Evolutionary conservation across 2,888 invertebrate genomes (phyloP), one percentile per base, ranked within the genome.

Genomic region (Stratiomys singularior): DNA sequence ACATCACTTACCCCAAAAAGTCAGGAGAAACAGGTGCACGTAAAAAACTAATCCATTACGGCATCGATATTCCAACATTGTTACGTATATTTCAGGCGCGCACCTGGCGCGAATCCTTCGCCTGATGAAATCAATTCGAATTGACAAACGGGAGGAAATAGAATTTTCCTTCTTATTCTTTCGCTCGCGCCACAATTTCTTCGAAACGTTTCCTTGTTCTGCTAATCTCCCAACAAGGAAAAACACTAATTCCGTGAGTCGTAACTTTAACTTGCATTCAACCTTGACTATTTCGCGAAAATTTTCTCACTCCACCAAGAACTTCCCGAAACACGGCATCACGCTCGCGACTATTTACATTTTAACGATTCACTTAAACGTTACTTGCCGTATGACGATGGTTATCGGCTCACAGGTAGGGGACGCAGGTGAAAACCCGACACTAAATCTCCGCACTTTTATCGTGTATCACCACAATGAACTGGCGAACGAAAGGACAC

Each of bases 21-120:
- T 82, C 46, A 85, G 78, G 80, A 85, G 81, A 83, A 86, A 83
- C 81, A 85, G 82, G 79, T 85, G 84, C 80, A 82, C 80, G 79
- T 82, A 81, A 82, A 84, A 82, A 78, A 83, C 81, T 79, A 82
- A 82, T 82, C 83, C 84, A 78, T 82, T 81, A 76, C 83, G 83
- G 77, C 82, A 81, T 79, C 81, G 82, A 81, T 82, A 82, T 81
- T 84, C 85, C 83, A 83, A 82, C 83, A 83, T 76, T 46, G 64
- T 72, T 15, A n/a, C 72, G 30, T 47, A 27, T 47, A 18, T 27
- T 46, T 46, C 37, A n/a, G 23, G 37, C 58, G 72, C 37, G 60
- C 28, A 58, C 30, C 44, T 74, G 60, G 37, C 74, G 60, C 74
- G 74, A 60, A 58, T 37, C 58, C 37, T 69, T 7, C 11, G 25